phyloP scores from a whole-genome alignment of 1,140 invertebrate species.

The Zaprionus camerounensis region DNA sequence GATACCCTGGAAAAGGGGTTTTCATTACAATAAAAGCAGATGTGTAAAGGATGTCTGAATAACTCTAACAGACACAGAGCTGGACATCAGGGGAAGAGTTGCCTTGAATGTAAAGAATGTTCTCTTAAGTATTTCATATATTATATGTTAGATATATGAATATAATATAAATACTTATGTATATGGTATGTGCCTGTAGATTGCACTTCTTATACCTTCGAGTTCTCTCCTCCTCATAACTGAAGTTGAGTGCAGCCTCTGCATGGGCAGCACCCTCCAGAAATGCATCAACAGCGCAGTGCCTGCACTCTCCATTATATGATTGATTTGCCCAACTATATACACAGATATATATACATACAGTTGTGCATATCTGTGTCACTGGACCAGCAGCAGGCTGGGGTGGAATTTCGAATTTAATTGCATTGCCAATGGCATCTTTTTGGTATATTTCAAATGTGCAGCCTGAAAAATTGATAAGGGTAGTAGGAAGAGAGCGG shows the following conservation, averaged over 20 bases:
- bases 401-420: constrained; percentile 47
- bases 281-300: not conserved
- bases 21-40: too few relatives aligned
- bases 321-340: constrained; percentile 50
- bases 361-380: constrained; percentile 23
- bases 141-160: too few relatives aligned
- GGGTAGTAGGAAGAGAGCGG: constrained; percentile 19
- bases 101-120: too few relatives aligned
- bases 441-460: constrained; percentile 49
- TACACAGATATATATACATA: constrained; percentile 11
- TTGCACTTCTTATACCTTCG: not conserved
- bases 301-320: constrained; percentile 43
- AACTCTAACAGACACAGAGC: too few relatives aligned
- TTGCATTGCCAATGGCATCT: constrained; percentile 52
- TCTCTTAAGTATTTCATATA: too few relatives aligned
- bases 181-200: too few relatives aligned
- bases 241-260: not conserved
- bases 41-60: too few relatives aligned
- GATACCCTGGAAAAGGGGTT: not conserved
- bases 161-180: too few relatives aligned
- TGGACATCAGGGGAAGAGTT: too few relatives aligned
- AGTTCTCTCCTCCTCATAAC: not conserved
- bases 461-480: constrained; percentile 44
- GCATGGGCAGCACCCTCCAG: too few relatives aligned
- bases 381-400: constrained; percentile 5